A percentile compares a stretch with the other conserved stretches of the same genome.
Evolutionary conservation across 2,797 vertebrate species (phyloP).

Genomic region (Lutjanus argentimaculatus): DNA sequence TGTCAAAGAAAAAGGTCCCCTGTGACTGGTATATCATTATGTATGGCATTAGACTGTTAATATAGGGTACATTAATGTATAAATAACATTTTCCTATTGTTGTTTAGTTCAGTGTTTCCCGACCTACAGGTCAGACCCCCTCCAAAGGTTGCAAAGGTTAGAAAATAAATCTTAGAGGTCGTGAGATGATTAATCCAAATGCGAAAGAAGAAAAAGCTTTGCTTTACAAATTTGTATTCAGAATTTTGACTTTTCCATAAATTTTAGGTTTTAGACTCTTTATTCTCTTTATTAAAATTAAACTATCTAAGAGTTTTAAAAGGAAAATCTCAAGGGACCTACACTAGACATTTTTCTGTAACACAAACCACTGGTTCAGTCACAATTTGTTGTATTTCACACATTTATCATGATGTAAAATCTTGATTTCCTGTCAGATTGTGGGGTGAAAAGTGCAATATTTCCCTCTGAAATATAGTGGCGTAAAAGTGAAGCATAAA

Average conservation of each 20-base stretch:
- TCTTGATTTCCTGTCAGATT: not conserved
- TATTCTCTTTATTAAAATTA: not conserved
- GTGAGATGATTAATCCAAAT: not conserved
- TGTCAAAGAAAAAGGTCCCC: not conserved
- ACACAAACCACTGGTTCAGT: not conserved
- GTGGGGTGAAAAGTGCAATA: not conserved
- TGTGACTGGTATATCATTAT: not conserved
- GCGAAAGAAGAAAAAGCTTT: not conserved
- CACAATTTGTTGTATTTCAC: not conserved
- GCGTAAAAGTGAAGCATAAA: not conserved
- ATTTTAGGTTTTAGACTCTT: not conserved
- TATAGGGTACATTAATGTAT: not conserved
- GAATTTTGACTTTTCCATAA: not conserved
- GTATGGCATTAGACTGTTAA: not conserved
- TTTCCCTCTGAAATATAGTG: not conserved
- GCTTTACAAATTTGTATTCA: not conserved
- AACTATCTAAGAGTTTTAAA: not conserved
- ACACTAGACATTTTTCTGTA: not conserved
- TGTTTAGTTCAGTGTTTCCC: not conserved
- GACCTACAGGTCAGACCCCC: not conserved
- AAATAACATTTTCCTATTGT: not conserved
- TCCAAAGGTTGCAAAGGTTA: constrained; percentile 2
- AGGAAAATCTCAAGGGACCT: not conserved
- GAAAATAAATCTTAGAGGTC: not conserved
- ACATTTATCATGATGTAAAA: not conserved